Evolutionary conservation across 2,888 invertebrate species (phyloP), one percentile per base, ranked within the genome.

Genomic region (Orgyia antiqua): DNA sequence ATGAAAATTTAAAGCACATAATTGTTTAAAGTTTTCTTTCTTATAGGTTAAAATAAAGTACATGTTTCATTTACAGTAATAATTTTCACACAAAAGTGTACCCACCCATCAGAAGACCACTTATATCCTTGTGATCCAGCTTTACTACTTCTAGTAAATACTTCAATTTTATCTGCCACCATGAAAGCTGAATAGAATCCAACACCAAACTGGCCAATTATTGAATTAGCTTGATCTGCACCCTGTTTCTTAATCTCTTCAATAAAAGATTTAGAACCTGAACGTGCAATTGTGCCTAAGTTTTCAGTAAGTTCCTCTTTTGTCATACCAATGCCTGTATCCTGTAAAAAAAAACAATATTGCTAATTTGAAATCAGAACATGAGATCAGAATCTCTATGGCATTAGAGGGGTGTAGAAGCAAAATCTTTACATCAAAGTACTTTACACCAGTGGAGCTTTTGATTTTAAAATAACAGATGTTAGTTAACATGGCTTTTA

Each of bases 151-250:
- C 91, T 90, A 1, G 97, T 95, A 66, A 87, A 98, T 0, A 98
- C 98, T 61, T 97, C 97, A 13, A 99, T 96, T 66, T 92, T 93
- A 54, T 97, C 94, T 11, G 97, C 97, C 2, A 98, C 98, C 96
- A 99, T 98, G 69, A 99, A 99, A 0, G 94, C 93, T 8, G 98
- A 98, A 74, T 99, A 99, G 75, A 99, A 99, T 1, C 98, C 99
- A 10, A 99, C 99, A 47, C 98, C 99, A 87, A 99, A 99, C 73
- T 99, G 98, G 2, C 98, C 97, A 67, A 98, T 97, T 30, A 98
- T 96, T 42, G 93, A 91, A 27, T 90, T 92, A 7, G 91, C 90
- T 13, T 87, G 76, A 1, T 88, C 84, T 3, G 87, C 75, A 23
- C 89, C 87, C 52, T 92, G 89, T 28, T 90, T 88, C 64, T 94